A percentile compares a stretch with the other conserved stretches of the same genome.
phyloP scores from a whole-genome alignment of 2,888 invertebrate species.

The Amphipyra tragopoginis region DNA sequence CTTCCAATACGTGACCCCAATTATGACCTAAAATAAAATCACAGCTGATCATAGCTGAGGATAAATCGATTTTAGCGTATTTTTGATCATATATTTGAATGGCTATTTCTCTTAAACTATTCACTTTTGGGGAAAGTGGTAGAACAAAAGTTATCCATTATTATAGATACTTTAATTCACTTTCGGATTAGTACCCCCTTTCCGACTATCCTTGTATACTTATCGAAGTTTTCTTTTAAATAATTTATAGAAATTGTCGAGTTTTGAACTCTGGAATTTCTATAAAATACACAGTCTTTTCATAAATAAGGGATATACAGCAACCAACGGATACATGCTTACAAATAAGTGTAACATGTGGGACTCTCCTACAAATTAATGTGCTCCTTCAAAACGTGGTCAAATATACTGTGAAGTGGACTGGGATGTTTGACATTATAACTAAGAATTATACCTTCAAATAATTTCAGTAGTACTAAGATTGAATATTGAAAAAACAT shows the following conservation, averaged over 20 bases:
- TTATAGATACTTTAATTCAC: too few relatives aligned
- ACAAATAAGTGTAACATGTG: constrained; percentile 60
- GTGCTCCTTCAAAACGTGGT: constrained; percentile 56
- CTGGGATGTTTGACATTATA: constrained; percentile 16
- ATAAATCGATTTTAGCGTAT: too few relatives aligned
- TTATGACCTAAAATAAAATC: too few relatives aligned
- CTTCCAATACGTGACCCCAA: too few relatives aligned
- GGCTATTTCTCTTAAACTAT: too few relatives aligned
- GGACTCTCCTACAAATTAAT: constrained; percentile 47
- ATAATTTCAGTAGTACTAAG: constrained; percentile 53
- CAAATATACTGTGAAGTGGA: constrained; percentile 44
- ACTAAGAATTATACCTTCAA: constrained; percentile 29
- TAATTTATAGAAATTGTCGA: not conserved
- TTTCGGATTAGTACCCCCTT: too few relatives aligned
- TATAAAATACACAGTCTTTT: not conserved
- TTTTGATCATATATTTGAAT: too few relatives aligned
- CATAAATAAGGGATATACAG: constrained; percentile 56
- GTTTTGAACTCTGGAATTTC: not conserved
- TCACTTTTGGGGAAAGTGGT: too few relatives aligned
- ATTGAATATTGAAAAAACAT: constrained; percentile 48
- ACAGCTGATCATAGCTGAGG: too few relatives aligned
- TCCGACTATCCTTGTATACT: too few relatives aligned
- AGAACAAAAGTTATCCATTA: too few relatives aligned
- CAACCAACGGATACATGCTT: constrained; percentile 74
- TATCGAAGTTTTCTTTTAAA: too few relatives aligned